phyloP scores from a whole-genome alignment of 2,888 invertebrate species.

The Drosophila mercatorum region DNA sequence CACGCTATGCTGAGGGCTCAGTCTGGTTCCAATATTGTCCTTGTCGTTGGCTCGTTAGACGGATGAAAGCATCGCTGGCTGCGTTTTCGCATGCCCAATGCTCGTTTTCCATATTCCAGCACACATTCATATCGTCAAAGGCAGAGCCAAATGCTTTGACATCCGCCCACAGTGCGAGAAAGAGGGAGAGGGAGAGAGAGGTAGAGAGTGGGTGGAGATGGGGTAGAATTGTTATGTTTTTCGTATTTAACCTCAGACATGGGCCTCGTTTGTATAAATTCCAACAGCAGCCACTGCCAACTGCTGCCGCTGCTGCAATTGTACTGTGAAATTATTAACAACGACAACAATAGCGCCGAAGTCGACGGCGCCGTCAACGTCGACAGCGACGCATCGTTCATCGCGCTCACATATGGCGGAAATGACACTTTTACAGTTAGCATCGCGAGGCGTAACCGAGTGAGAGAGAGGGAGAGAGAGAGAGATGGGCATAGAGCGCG shows the following conservation, averaged over 20 bases:
- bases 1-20: slow-evolving; percentile 5
- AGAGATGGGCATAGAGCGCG: slow-evolving; percentile 21
- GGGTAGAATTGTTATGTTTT: slow-evolving; percentile 73
- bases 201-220: neutral
- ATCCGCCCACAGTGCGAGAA: slow-evolving; percentile 36
- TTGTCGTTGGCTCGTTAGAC: slow-evolving; percentile 65
- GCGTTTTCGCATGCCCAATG: slow-evolving; percentile 34
- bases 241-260: slow-evolving; percentile 81
- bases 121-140: slow-evolving; percentile 60
- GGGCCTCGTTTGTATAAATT: slow-evolving; percentile 79
- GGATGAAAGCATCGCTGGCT: slow-evolving; percentile 62
- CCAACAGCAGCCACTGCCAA: slow-evolving; percentile 58
- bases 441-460: slow-evolving; percentile 43
- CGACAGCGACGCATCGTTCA: slow-evolving; percentile 77
- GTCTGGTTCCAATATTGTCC: slow-evolving; percentile 61
- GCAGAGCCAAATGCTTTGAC: slow-evolving; percentile 63
- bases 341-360: slow-evolving; percentile 52
- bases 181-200: neutral
- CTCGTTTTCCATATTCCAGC: slow-evolving; percentile 14
- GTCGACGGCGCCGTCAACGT: slow-evolving; percentile 37
- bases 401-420: slow-evolving; percentile 81
- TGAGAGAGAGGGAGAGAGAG: neutral
- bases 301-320: slow-evolving; percentile 65
- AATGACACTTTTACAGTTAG: slow-evolving; percentile 79
- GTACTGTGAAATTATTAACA: slow-evolving; percentile 76